Evolutionary conservation across 23 tunicate species (phyloP).

Genomic region (Styela clava): DNA sequence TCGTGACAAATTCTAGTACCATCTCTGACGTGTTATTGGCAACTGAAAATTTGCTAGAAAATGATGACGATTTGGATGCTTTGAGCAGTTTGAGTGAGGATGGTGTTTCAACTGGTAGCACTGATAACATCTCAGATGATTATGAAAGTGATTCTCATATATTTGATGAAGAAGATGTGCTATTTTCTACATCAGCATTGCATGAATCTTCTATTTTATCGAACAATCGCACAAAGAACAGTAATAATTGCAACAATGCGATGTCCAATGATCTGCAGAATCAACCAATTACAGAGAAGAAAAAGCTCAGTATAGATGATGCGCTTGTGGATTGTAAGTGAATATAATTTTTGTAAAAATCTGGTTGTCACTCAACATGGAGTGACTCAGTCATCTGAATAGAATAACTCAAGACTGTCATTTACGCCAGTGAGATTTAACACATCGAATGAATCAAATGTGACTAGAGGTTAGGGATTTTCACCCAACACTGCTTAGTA

Average conservation of each 20-base stretch:
- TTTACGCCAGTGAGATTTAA: no score
- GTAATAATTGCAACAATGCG: neutral
- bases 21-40: neutral
- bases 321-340: neutral
- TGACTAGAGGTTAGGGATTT: no score
- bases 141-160: neutral
- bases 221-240: neutral
- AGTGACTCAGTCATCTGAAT: no score
- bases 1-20: neutral
- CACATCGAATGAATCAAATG: no score
- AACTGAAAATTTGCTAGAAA: no score
- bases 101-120: neutral
- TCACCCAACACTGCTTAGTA: no score
- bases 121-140: no score
- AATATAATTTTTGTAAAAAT: no score
- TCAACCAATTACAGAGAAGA: neutral
- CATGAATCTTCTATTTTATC: neutral
- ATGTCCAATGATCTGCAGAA: neutral
- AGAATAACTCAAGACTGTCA: no score
- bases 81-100: neutral
- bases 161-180: neutral
- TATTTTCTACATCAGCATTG: neutral
- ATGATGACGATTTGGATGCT: neutral
- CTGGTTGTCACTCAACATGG: no score
- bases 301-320: neutral